These are phyloP conservation scores for Microctenopoma lineatum DNA, from an alignment of 2,797 vertebrate genomes.

Conservation along the genomic window DNA sequence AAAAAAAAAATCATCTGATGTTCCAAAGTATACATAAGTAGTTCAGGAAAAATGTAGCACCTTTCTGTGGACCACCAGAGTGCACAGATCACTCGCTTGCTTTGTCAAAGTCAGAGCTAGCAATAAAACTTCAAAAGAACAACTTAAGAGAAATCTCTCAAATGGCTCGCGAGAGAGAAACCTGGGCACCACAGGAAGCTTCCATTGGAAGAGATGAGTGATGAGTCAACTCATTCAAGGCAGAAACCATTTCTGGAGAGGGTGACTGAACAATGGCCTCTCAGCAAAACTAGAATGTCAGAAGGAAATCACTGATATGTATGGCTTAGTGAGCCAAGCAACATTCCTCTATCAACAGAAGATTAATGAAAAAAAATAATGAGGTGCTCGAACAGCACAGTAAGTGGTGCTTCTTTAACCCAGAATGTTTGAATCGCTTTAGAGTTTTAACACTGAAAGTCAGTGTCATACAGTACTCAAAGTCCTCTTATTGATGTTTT, in stretches of 20 bases:
- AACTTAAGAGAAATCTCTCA: conserved; percentile 29
- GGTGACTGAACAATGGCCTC: conserved; percentile 25
- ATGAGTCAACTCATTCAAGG: conserved; percentile 8
- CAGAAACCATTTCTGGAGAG: conserved; percentile 22
- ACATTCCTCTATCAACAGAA: conserved; percentile 9
- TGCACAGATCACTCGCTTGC: conserved; percentile 8
- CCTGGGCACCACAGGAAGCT: conserved; percentile 14
- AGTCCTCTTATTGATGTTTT: not conserved
- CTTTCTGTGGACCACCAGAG: conserved; percentile 6
- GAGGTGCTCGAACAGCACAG: conserved; percentile 1
- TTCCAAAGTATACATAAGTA: conserved; percentile 7
- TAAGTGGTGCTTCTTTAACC: not conserved
- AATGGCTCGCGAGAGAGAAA: conserved; percentile 12
- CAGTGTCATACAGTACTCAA: no score
- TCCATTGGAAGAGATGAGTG: conserved; percentile 17
- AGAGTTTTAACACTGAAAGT: not conserved
- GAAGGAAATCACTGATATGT: conserved; percentile 5
- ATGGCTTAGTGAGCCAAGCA: conserved; percentile 2
- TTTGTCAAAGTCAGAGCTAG: conserved; percentile 9
- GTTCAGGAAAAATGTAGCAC: not conserved
- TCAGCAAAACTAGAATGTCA: conserved; percentile 15
- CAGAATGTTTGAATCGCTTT: not conserved
- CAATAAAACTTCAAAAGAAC: conserved; percentile 22
- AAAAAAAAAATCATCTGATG: conserved; percentile 11
- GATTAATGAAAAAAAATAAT: not conserved